Percentiles rank a stretch among this genome's conserved stretches.
Conservation (phyloP, 2,888 invertebrate species). For the Nemurella pictetii region DNA sequence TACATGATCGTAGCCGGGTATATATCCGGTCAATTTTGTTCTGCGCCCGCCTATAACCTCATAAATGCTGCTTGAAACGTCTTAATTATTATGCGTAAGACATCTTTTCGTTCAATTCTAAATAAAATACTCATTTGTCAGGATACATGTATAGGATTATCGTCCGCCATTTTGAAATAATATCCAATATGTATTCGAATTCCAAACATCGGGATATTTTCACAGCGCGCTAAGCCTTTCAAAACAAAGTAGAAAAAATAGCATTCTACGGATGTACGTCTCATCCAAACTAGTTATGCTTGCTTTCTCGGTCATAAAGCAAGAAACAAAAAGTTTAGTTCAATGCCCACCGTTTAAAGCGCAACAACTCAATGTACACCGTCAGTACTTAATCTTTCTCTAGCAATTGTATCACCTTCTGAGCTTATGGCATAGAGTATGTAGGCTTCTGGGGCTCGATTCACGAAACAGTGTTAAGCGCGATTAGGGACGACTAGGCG, state of each 20-base stretch:
- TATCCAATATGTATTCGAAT: neutral
- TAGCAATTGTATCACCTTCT: neutral
- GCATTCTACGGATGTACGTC: neutral
- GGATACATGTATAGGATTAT: neutral
- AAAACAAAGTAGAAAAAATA: neutral
- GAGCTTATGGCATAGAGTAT: too few species aligned
- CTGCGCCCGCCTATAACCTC: too few species aligned
- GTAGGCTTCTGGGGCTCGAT: too few species aligned
- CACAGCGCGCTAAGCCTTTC: neutral
- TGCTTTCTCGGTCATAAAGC: neutral
- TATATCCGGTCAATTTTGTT: too few species aligned
- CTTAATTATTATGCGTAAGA: too few species aligned
- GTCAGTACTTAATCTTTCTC: neutral
- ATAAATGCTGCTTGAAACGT: too few species aligned
- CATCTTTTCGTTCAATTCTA: too few species aligned
- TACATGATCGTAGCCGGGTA: too few species aligned
- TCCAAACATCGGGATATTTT: neutral
- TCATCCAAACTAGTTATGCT: neutral
- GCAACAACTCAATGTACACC: too few species aligned
- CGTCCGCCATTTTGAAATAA: neutral
- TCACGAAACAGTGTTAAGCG: too few species aligned
- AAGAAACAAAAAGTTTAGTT: neutral
- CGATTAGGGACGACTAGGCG: too few species aligned
- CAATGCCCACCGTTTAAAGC: neutral
- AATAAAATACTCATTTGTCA: neutral